Percentiles rank a stretch among this genome's conserved stretches.
Conservation (phyloP, 2,797 vertebrate genomes). For the Pipistrellus kuhlii region DNA sequence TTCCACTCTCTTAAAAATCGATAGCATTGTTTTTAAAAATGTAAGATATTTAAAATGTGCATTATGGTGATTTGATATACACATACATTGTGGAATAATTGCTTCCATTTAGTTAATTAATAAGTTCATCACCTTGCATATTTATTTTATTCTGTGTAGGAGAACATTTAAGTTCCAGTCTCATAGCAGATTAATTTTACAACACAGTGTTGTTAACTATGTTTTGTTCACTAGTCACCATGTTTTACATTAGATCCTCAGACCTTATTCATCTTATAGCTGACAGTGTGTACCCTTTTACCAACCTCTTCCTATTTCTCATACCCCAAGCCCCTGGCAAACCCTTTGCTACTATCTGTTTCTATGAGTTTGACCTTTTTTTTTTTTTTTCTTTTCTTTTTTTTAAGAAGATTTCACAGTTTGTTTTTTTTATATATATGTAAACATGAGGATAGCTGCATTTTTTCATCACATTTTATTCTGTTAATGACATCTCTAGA, state of each 20-base stretch:
- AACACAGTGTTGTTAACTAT: neutral
- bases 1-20: too few relatives aligned
- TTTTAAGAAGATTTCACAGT: neutral
- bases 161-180: neutral
- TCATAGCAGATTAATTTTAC: neutral
- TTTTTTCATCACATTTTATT: neutral
- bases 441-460: neutral
- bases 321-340: neutral
- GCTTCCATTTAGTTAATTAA: neutral
- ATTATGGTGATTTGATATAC: neutral
- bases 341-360: neutral
- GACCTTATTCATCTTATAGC: neutral
- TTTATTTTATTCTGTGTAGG: neutral
- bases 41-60: neutral
- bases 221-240: neutral
- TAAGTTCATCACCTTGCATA: neutral
- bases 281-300: neutral
- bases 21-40: neutral
- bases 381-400: neutral
- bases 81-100: neutral
- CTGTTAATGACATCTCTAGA: neutral
- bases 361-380: neutral
- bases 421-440: neutral
- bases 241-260: neutral
- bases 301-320: neutral